A percentile compares a stretch with the other conserved stretches of the same genome.
phyloP scores from a whole-genome alignment of 1,140 invertebrate species.

The Megalonaias nervosa region DNA sequence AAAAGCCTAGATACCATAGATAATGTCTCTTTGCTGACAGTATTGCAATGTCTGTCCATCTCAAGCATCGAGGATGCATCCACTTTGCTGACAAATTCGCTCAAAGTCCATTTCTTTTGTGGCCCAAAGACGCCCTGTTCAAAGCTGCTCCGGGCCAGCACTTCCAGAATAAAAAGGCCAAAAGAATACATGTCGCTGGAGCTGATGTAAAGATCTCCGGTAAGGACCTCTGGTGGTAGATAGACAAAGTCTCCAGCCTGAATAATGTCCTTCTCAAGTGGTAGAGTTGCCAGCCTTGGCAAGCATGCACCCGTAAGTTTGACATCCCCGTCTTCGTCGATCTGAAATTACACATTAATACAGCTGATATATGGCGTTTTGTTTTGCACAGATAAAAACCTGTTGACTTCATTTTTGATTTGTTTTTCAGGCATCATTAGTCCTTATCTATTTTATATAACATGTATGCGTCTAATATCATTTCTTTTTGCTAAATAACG shows the following conservation, averaged over 20 bases:
- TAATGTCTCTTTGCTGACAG: constrained; percentile 23
- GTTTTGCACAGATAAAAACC: too few relatives aligned
- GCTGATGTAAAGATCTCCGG: constrained; percentile 37
- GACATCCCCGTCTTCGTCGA: constrained; percentile 36
- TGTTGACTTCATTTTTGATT: too few relatives aligned
- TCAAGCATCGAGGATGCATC: constrained; percentile 41
- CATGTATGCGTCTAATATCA: too few relatives aligned
- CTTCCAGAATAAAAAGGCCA: constrained; percentile 47
- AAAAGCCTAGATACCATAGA: constrained; percentile 12
- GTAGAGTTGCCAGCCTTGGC: constrained; percentile 40
- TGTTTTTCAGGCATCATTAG: neutral
- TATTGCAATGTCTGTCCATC: constrained; percentile 9
- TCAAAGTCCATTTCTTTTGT: constrained; percentile 32
- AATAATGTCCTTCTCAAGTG: constrained; percentile 14
- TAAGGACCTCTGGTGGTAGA: constrained; percentile 51
- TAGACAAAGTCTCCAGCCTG: constrained; percentile 38
- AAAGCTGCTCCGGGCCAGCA: constrained; percentile 12
- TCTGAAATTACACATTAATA: constrained; percentile 25
- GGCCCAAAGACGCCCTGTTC: constrained; percentile 26
- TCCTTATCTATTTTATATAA: neutral
- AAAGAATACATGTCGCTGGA: constrained; percentile 53
- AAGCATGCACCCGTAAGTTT: constrained; percentile 43
- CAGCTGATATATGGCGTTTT: too few relatives aligned
- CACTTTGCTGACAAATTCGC: constrained; percentile 35
- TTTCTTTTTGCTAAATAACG: too few relatives aligned